Percentiles rank a stretch among this genome's conserved stretches.
Evolutionary conservation across 2,797 vertebrate genomes (phyloP).

Genomic region (Parotocinclus haroldoi): DNA sequence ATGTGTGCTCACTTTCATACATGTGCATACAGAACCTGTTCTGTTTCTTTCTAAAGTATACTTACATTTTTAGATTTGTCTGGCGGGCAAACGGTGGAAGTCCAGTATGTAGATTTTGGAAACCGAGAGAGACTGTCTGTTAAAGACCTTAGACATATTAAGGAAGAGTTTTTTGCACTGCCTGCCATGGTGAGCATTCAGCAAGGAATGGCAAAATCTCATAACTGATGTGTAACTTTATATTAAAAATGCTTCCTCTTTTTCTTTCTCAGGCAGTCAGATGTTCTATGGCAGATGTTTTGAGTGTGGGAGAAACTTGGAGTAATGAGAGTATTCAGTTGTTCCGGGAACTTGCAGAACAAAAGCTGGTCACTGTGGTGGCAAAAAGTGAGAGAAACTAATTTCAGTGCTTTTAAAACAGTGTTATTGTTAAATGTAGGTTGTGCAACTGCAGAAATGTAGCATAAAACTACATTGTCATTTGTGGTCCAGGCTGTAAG

Average conservation of each 20-base stretch:
- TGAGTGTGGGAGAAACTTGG: constrained; percentile 74
- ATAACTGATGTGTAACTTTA: neutral
- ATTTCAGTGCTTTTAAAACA: too few species aligned
- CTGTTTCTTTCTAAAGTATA: neutral
- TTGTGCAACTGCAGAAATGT: too few species aligned
- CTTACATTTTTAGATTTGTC: constrained; percentile 70
- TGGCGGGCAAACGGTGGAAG: constrained; percentile 70
- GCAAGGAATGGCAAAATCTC: neutral
- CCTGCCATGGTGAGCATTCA: constrained; percentile 78
- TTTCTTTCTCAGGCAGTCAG: constrained; percentile 72
- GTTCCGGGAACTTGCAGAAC: constrained; percentile 75
- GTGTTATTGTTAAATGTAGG: too few species aligned
- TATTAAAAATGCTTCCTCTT: neutral
- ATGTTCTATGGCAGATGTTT: constrained; percentile 78
- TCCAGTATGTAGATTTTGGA: constrained; percentile 85
- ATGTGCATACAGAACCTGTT: neutral
- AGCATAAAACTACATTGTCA: too few species aligned
- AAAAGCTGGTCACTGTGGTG: constrained; percentile 69
- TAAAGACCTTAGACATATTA: constrained; percentile 77
- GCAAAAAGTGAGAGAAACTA: constrained; percentile 53
- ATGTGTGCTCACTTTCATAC: constrained; percentile 36
- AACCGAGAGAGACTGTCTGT: constrained; percentile 69
- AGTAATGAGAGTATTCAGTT: constrained; percentile 67
- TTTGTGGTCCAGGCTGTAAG: too few species aligned
- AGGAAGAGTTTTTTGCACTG: constrained; percentile 80